phyloP scores from a whole-genome alignment of 2,113 vertebrate genomes.

The Clarias macrocephalus region DNA sequence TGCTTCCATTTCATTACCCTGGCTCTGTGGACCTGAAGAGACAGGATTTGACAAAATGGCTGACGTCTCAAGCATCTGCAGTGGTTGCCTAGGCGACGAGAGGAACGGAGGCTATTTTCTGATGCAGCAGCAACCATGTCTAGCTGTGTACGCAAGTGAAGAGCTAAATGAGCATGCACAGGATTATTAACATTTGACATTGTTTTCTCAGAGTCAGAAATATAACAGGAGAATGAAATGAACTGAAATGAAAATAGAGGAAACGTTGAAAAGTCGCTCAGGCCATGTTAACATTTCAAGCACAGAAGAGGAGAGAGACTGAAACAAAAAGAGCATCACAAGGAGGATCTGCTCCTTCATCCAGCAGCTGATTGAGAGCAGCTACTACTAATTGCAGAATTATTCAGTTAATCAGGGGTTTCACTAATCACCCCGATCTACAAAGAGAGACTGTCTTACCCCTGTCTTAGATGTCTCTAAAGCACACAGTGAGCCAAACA shows the following conservation, averaged over 20 bases:
- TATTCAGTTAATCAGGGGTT: constrained; percentile 38
- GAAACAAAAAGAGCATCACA: background rate
- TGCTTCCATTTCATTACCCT: constrained; percentile 50
- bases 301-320: background rate
- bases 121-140: constrained; percentile 23
- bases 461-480: background rate
- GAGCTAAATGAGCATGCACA: background rate
- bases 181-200: background rate
- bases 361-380: constrained; percentile 32
- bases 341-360: constrained; percentile 6
- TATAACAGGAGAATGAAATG: background rate
- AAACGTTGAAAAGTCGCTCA: background rate
- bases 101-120: constrained; percentile 38
- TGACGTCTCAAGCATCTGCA: constrained; percentile 47
- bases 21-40: constrained; percentile 25
- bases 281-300: background rate
- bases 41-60: constrained; percentile 53
- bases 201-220: background rate
- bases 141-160: constrained; percentile 4
- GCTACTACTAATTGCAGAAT: background rate
- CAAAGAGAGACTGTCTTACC: background rate
- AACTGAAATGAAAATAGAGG: background rate
- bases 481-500: background rate
- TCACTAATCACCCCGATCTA: constrained; percentile 1
- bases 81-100: constrained; percentile 55